Evolutionary conservation across 2,888 invertebrate species (phyloP), one percentile per base, ranked within the genome.

Genomic region (Pammene aurita): DNA sequence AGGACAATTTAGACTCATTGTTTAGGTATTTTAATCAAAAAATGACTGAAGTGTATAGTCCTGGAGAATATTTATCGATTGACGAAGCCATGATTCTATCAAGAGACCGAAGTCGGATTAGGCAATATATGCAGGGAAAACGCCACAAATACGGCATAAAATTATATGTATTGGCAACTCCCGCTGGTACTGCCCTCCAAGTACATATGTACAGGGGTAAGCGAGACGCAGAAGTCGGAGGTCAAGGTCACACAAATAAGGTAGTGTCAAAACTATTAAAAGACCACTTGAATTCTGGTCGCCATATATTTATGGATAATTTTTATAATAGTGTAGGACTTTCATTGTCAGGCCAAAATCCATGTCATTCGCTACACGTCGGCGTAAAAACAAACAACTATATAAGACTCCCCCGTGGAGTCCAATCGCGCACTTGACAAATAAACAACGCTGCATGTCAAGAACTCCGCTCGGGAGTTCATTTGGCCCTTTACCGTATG

Each of bases 71-170:
- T 42, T 66, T 84, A 2, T 77, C 76, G 38, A 46, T 83, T 26
- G 82, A 83, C 70, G 80, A 84, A 62, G 74, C 77, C 0, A 78
- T 84, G 80, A 77, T 83, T 0, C 67, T 83, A 54, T 84, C 81
- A 80, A 76, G 82, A 18, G 84, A 83, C 5, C 74, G 81, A n/a
- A 64, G 83, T 34, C 72, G 61, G 57, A 78, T 80, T 66, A 62
- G 81, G 11, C 82, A 85, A 72, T 80, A 79, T 52, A 80, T 83
- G 7, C 77, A 80, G 72, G 77, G 78, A 44, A 85, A 84, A 73
- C 58, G 75, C 0, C 80, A 84, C 50, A 85, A 82, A 71, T 79
- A 83, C 73, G 83, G 84, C 0, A 75, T 84, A 0, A 83, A 83
- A 71, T 56, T 86, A 0, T 83, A 86, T 71, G 76, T 81, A 14